phyloP scores from a whole-genome alignment of 2,113 vertebrate genomes.

The Junco hyemalis region DNA sequence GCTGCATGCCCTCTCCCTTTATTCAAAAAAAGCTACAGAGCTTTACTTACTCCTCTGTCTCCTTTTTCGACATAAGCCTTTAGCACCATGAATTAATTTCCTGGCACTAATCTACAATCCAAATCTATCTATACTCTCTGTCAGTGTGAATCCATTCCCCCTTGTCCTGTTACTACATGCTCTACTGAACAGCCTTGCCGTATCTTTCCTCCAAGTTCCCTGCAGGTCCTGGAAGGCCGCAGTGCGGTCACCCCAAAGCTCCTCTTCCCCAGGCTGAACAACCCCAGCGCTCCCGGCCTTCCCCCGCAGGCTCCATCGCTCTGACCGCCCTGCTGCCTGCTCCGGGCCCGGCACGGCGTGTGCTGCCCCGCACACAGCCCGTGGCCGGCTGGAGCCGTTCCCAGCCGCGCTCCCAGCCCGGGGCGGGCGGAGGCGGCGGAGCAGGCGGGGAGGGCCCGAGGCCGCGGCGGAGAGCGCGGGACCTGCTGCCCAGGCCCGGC shows the following conservation, averaged over 20 bases:
- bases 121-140: not conserved
- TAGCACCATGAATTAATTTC: not conserved
- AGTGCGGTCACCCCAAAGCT: not conserved
- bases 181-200: not conserved
- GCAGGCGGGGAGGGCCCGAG: not conserved
- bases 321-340: fast-evolving
- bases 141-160: not conserved
- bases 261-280: not conserved
- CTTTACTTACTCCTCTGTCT: not conserved
- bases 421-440: not conserved
- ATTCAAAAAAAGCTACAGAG: not conserved
- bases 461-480: too few species aligned
- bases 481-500: too few species aligned
- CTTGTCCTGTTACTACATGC: not conserved
- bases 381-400: not conserved
- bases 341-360: not conserved
- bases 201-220: not conserved
- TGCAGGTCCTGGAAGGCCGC: not conserved
- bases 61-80: not conserved
- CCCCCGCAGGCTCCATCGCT: not conserved
- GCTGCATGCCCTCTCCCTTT: not conserved
- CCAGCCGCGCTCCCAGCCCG: not conserved
- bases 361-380: not conserved
- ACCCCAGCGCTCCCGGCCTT: not conserved
- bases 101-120: not conserved